Evolutionary conservation across 2,888 invertebrate genomes (phyloP), one percentile per base, ranked within the genome.

Genomic region (Subacronicta megacephala): DNA sequence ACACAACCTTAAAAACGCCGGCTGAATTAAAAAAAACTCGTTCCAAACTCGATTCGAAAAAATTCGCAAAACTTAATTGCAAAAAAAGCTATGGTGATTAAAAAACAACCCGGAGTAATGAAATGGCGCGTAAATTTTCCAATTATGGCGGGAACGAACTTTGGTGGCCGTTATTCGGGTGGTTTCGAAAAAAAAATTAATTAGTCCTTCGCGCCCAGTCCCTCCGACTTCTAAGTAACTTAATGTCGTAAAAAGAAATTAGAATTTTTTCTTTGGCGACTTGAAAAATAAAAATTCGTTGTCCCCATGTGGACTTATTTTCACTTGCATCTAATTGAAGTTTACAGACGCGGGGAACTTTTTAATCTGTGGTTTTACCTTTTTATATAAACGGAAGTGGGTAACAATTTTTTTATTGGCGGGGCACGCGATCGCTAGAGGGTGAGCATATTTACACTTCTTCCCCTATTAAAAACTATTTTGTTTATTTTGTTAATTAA

Each of bases 171-270:
- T 62, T 61, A 62, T 84, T 82, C 75, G 82, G 73, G 77, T 72
- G 78, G 75, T 77, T 75, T 82, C 84, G 83, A 84, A 84, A 85
- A 91, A 90, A 90, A 92, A 92, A 88, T 89, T 91, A 92, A 91
- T 92, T 91, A 90, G 84, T 76, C 80, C 77, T 83, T 83, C 81
- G 82, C 84, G 80, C 85, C 82, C 80, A 49, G 82, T 85, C 77
- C 65, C 73, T 78, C 76, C 70, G 60, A 63, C 60, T 70, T 75
- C 61, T 57, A 73, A 78, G 70, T 62, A 65, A 72, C 65, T 75
- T 70, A 75, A 76, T 67, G 58, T 67, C 76, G 65, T 75, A 75
- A 75, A 75, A 75, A 69, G 63, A 75, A 73, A 75, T 75, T 76
- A 76, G 41, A 75, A 47, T 64, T 74, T 75, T 69, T 72, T 56